These are phyloP conservation scores for Xestia rhomboidea DNA, from an alignment of 2,888 invertebrate species.

Conservation along the genomic window DNA sequence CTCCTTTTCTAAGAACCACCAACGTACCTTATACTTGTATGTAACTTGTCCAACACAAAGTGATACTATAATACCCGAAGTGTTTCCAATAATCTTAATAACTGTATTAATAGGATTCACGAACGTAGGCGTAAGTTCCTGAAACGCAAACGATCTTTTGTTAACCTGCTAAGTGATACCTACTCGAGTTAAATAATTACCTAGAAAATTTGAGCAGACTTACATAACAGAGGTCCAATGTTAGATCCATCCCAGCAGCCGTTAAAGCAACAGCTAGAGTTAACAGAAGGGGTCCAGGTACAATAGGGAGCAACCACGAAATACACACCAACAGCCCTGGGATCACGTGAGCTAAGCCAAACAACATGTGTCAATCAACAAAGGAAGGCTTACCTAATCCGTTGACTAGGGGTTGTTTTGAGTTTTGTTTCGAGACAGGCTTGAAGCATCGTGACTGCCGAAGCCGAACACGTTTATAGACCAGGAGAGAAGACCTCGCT, in stretches of 20 bases:
- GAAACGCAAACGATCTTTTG: slow-evolving; percentile 79
- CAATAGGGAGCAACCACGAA: slow-evolving; percentile 77
- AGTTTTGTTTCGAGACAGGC: too few relatives aligned
- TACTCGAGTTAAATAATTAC: background rate
- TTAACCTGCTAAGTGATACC: background rate
- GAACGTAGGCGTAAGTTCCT: slow-evolving; percentile 94
- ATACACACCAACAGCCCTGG: slow-evolving; percentile 85
- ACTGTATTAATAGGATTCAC: slow-evolving; percentile 94
- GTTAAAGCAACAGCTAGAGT: slow-evolving; percentile 88
- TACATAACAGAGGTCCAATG: slow-evolving; percentile 90
- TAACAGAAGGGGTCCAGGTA: slow-evolving; percentile 82
- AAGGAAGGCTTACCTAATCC: background rate
- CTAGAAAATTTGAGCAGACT: slow-evolving; percentile 63
- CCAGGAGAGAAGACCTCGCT: background rate
- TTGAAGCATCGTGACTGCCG: background rate
- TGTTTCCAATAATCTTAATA: slow-evolving; percentile 93
- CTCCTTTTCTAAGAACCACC: background rate
- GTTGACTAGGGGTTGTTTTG: background rate
- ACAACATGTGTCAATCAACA: slow-evolving; percentile 8
- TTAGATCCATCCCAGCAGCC: slow-evolving; percentile 91
- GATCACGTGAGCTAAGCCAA: slow-evolving; percentile 87
- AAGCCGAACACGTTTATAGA: background rate
- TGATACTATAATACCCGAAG: slow-evolving; percentile 93
- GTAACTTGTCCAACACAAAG: slow-evolving; percentile 92
- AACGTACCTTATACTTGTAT: slow-evolving; percentile 86